Base-by-base conservation (phyloP, 2,797 vertebrate species). In the Cichlasoma orientale region DNA sequence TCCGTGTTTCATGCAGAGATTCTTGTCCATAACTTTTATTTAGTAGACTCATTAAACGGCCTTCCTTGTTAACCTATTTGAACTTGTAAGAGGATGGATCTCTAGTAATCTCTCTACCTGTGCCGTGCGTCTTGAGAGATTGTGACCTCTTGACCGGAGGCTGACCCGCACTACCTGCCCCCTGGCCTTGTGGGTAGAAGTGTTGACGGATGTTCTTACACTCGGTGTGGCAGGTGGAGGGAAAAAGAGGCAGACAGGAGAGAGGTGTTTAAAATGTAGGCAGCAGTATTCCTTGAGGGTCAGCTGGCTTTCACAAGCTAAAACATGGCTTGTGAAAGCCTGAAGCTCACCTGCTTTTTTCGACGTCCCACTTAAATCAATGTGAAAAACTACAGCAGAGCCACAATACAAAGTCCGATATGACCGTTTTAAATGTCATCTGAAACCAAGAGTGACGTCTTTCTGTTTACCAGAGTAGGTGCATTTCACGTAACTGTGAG, bases 201-300 rank as follows among this genome's bases (percentile, higher is more conserved):
- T 82, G 81, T 86, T 90, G 90, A 93, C 88, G 86, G 91, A 90
- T 84, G 86, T 86, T 93, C 91, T 91, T 88, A 90, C 87, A 83
- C 81, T 82, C 31, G 7, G 61, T 74, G 66, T 90, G 92, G 70
- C 89, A 83, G 84, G 59, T 41, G 72, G 57, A 85, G 78, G 56
- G 71, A n/a, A 89, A 80, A 57, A 74, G 56, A 59, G 56, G 23
- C 50, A n/a, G 54, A 70, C 78, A 73, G 82, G 78, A 66, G 27
- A 50, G 80, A 75, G 44, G 80, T 73, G 80, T 18, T 18, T 74
- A 63, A 83, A 53, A 44, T 38, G 47, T 13, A 54, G 79, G 47
- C 29, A 7, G 56, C 16, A 63, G 71, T 72, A 53, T 66, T 56
- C 16, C 58, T 55, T 55, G 55, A 25, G 10, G 1, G 14, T 21